Conservation (phyloP, 2,797 vertebrate genomes). For the Sylvia borin region DNA sequence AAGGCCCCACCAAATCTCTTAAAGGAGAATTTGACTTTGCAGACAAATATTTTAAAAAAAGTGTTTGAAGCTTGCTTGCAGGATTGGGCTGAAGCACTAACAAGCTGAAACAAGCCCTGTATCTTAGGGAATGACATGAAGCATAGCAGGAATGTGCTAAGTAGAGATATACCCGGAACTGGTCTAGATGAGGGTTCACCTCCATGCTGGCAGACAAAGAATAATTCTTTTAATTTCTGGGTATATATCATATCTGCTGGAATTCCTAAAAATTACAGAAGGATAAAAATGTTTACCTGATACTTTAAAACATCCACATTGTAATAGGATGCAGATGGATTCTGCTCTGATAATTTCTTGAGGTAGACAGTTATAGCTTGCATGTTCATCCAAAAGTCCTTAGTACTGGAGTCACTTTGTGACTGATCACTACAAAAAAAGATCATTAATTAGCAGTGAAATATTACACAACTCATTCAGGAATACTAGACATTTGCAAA, state of each 20-base stretch:
- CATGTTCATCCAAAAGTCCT: conserved; percentile 99
- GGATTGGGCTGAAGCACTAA: not conserved
- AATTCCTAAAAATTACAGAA: not conserved
- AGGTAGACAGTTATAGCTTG: conserved; percentile 94
- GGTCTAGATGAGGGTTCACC: not conserved
- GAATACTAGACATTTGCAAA: not conserved
- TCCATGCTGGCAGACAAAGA: not conserved
- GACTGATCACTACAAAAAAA: conserved; percentile 86
- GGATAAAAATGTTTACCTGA: conserved; percentile 81
- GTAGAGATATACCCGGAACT: not conserved
- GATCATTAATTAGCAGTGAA: not conserved
- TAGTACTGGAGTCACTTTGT: conserved; percentile 89
- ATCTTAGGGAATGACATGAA: not conserved
- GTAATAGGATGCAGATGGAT: conserved; percentile 93
- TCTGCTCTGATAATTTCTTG: conserved; percentile 95
- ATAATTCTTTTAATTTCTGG: not conserved
- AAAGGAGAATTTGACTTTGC: not conserved
- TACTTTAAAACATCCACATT: conserved; percentile 95
- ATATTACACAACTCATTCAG: not conserved
- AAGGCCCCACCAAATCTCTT: not conserved
- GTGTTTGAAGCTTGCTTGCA: not conserved
- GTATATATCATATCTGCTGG: not conserved
- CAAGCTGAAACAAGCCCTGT: not conserved
- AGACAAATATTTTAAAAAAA: not conserved
- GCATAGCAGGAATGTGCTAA: not conserved